Evolutionary conservation across 1,140 invertebrate species (phyloP).

Genomic region (Aethina tumida): DNA sequence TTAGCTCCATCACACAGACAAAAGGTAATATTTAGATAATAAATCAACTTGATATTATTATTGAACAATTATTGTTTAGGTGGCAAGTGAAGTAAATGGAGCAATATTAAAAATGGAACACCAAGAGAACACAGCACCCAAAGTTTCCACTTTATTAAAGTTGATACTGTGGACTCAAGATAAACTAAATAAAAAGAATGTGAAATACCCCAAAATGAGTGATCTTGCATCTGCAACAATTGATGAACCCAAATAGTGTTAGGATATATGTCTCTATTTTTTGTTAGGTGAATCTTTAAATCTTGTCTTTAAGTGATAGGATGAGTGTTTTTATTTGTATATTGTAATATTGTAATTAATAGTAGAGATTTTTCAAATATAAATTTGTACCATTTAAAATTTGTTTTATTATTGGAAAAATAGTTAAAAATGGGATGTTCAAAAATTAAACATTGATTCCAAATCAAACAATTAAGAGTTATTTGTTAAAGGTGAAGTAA

Average conservation of each 20-base stretch:
- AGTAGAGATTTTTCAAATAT: too few species aligned
- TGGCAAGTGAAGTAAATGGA: conserved; percentile 94
- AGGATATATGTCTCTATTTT: conserved; percentile 12
- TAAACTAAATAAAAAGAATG: conserved; percentile 88
- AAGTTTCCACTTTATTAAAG: conserved; percentile 84
- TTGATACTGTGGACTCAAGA: conserved; percentile 93
- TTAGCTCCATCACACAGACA: conserved; percentile 86
- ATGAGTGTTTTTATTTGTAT: too few species aligned
- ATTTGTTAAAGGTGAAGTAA: too few species aligned
- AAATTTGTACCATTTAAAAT: too few species aligned
- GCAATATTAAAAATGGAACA: conserved; percentile 90
- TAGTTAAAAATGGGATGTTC: too few species aligned
- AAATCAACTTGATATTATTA: not conserved
- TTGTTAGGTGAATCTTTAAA: too few species aligned
- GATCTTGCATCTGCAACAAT: conserved; percentile 74
- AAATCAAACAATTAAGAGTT: too few species aligned
- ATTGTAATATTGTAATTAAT: too few species aligned
- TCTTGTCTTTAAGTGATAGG: too few species aligned
- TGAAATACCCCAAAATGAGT: conserved; percentile 88
- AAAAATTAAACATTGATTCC: too few species aligned
- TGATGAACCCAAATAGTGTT: conserved; percentile 58
- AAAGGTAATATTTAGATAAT: conserved; percentile 54
- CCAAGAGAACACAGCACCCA: conserved; percentile 76
- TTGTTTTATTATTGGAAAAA: too few species aligned
- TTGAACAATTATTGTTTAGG: conserved; percentile 46